Percentiles rank a stretch among this genome's conserved stretches.
phyloP scores from a whole-genome alignment of 1,140 invertebrate species.

The Ooceraea biroi region DNA sequence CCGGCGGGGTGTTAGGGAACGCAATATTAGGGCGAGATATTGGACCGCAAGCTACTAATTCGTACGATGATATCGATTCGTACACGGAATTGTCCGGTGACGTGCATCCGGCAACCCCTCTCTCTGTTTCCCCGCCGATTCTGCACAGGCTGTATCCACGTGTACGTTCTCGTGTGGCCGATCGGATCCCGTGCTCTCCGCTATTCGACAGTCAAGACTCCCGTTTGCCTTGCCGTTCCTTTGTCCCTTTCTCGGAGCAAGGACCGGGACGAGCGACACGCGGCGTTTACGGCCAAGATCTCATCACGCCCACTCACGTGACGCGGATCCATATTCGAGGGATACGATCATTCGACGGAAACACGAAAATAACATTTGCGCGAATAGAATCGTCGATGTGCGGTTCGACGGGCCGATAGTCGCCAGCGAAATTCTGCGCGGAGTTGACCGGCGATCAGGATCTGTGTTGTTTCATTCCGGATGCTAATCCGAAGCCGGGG shows the following conservation, averaged over 20 bases:
- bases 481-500: neutral
- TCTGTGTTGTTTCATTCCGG: constrained; percentile 25
- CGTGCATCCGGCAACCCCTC: constrained; percentile 71
- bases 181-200: constrained; percentile 1
- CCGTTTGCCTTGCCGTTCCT: constrained; percentile 33
- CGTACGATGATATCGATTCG: constrained; percentile 76
- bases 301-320: constrained; percentile 66
- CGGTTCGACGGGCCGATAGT: neutral
- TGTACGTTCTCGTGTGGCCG: neutral
- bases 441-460: constrained; percentile 19
- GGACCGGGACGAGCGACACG: constrained; percentile 39
- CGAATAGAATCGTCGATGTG: constrained; percentile 31
- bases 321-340: constrained; percentile 55
- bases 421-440: constrained; percentile 8
- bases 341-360: constrained; percentile 53
- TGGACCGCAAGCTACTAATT: constrained; percentile 82
- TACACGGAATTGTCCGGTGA: constrained; percentile 71
- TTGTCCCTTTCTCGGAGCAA: constrained; percentile 28
- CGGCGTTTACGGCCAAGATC: constrained; percentile 46
- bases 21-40: constrained; percentile 82
- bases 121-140: neutral
- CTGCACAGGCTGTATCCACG: neutral
- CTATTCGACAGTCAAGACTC: constrained; percentile 37
- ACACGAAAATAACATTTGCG: constrained; percentile 57
- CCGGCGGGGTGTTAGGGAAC: constrained; percentile 44